Conservation (phyloP, 2,888 invertebrate genomes). For the Pachydiplax longipennis region DNA sequence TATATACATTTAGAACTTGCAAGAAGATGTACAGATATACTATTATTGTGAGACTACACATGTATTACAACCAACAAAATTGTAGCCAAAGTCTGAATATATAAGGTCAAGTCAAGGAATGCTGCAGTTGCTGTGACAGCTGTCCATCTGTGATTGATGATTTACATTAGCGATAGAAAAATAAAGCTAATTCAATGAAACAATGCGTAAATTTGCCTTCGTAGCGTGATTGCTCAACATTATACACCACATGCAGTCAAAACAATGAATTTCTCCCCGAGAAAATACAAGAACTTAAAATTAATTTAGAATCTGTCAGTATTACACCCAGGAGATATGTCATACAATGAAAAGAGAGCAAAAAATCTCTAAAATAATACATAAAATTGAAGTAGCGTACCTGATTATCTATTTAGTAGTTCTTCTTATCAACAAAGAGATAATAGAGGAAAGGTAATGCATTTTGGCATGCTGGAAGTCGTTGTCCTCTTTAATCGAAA, state of each 20-base stretch:
- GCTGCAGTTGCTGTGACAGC: not conserved
- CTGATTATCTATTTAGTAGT: slow-evolving; percentile 7
- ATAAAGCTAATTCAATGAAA: not conserved
- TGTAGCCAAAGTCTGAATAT: not conserved
- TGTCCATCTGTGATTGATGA: not conserved
- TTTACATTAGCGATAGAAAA: not conserved
- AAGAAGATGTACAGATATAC: not conserved
- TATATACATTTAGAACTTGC: not conserved
- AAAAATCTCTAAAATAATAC: not conserved
- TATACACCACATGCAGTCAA: not conserved
- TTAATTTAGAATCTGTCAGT: not conserved
- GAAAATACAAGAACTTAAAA: not conserved
- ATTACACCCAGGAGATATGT: not conserved
- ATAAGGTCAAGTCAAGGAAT: not conserved
- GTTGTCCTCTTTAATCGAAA: slow-evolving; percentile 38
- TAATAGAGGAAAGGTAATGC: not conserved
- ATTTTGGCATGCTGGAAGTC: slow-evolving; percentile 42
- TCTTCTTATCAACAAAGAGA: not conserved
- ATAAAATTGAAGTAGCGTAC: not conserved
- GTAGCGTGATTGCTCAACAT: not conserved
- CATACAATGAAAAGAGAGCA: no score
- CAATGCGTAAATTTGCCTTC: not conserved
- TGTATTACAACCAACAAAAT: not conserved
- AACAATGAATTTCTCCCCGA: not conserved
- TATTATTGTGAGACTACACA: not conserved